A percentile compares a stretch with the other conserved stretches of the same genome.
Evolutionary conservation across 2,797 vertebrate genomes (phyloP).

Genomic region (Dendrocincla fuliginosa): DNA sequence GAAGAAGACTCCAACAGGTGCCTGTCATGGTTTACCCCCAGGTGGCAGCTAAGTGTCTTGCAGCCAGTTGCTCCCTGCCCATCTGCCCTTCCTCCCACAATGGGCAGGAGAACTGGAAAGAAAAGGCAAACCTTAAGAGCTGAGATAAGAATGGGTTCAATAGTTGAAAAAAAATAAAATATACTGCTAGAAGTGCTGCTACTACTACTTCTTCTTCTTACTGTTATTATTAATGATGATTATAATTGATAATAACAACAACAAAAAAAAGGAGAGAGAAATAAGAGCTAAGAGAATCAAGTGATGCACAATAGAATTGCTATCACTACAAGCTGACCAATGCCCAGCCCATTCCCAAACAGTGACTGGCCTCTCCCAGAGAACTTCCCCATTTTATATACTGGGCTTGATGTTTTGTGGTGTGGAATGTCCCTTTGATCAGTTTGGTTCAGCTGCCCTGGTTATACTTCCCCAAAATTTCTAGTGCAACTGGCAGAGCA

Average conservation of each 20-base stretch:
- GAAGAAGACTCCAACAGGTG: neutral
- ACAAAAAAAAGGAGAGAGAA: neutral
- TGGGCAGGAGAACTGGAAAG: neutral
- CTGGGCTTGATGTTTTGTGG: neutral
- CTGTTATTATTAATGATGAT: neutral
- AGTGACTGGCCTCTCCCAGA: neutral
- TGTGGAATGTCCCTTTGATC: neutral
- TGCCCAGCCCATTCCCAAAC: neutral
- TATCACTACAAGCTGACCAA: neutral
- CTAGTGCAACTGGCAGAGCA: neutral
- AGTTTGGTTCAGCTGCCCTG: neutral
- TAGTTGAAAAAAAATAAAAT: neutral
- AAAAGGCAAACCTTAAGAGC: neutral
- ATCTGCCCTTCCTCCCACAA: accelerated
- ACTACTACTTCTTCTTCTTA: neutral
- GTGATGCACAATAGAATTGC: neutral
- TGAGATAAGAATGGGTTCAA: neutral
- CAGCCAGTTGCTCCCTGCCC: neutral
- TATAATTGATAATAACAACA: neutral
- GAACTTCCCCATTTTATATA: neutral
- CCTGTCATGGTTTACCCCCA: neutral
- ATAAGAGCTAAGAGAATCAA: neutral
- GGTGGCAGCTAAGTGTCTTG: accelerated
- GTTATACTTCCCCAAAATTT: neutral
- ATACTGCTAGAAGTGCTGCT: accelerated